Evolutionary conservation across 1,140 invertebrate species (phyloP).

Genomic region (Globodera rostochiensis): DNA sequence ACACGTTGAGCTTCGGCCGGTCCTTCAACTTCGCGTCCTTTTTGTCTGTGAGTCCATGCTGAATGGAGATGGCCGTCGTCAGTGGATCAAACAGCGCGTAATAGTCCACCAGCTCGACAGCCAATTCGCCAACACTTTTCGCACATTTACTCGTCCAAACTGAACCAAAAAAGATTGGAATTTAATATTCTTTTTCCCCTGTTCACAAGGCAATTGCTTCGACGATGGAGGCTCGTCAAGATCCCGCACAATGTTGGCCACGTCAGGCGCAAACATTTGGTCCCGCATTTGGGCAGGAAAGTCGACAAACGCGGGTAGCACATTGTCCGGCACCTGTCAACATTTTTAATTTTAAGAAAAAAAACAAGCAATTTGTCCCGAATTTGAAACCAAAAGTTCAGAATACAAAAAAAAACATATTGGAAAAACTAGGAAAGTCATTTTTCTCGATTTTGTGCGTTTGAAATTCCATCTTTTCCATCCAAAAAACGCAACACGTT

Average conservation of each 20-base stretch:
- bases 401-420: too few relatives aligned
- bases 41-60: background rate
- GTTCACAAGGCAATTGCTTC: background rate
- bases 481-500: too few relatives aligned
- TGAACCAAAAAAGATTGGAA: conserved; percentile 22
- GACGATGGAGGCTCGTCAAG: conserved; percentile 14
- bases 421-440: too few relatives aligned
- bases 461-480: too few relatives aligned
- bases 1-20: background rate
- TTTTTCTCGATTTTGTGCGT: too few relatives aligned
- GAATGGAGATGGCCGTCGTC: conserved; percentile 35
- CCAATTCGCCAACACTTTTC: conserved; percentile 37
- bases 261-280: background rate
- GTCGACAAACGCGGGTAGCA: background rate
- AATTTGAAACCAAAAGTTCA: too few relatives aligned
- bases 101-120: conserved; percentile 39
- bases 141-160: conserved; percentile 45
- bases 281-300: background rate
- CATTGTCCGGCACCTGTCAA: background rate
- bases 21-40: background rate
- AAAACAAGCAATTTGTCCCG: too few relatives aligned
- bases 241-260: conserved; percentile 3
- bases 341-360: too few relatives aligned
- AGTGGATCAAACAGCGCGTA: conserved; percentile 29
- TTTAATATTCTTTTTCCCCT: background rate